Evolutionary conservation across 92 coral and sea anemone species (phyloP).

Genomic region (Ricordea florida): DNA sequence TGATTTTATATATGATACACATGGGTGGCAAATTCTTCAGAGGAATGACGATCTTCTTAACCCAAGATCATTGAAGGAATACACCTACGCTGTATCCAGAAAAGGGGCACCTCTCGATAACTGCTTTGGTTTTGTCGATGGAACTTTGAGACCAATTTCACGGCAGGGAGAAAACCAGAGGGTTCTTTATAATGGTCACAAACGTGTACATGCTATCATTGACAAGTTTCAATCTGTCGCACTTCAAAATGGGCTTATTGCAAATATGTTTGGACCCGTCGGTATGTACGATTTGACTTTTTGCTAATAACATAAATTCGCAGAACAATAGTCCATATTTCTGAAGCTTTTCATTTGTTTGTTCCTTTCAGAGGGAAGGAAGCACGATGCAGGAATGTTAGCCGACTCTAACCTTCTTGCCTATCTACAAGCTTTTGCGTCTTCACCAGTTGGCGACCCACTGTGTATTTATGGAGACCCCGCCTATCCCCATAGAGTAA

Average conservation of each 20-base stretch:
- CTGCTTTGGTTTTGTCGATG: no score
- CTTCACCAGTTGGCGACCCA: not conserved
- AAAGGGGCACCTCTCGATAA: no score
- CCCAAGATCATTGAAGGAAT: no score
- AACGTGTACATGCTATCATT: no score
- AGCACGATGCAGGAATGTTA: not conserved
- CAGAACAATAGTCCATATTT: no score
- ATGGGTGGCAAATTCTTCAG: not conserved
- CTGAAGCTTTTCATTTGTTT: no score
- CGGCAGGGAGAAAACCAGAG: no score
- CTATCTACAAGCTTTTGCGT: slow-evolving; percentile 3
- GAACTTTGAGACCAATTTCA: no score
- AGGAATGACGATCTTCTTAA: no score
- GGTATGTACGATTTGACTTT: not conserved
- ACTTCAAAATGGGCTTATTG: not conserved
- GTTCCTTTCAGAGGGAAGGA: no score
- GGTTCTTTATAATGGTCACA: no score
- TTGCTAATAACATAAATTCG: not conserved
- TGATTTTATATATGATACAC: not conserved
- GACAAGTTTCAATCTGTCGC: not conserved
- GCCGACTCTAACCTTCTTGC: not conserved
- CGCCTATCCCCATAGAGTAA: not conserved
- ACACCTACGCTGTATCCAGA: no score
- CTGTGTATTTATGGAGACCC: slow-evolving; percentile 10
- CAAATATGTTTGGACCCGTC: not conserved